Base-by-base conservation (phyloP, 1,140 invertebrate genomes). In the Hycleus cichorii region DNA sequence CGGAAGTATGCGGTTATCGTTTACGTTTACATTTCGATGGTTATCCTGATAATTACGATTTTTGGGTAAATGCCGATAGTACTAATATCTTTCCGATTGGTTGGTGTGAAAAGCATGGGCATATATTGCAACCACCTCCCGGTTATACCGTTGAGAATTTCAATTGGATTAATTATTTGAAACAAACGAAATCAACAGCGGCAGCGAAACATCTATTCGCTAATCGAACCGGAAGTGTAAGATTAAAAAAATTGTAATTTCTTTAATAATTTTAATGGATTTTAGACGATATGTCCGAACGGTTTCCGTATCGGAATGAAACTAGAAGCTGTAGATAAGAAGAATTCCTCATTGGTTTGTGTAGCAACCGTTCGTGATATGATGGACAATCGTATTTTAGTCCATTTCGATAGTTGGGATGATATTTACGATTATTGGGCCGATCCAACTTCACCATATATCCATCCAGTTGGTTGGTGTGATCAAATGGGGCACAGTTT, bases 321-420 rank as follows among this genome's bases (percentile, higher is more conserved):
- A 75, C 74, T 98, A 25, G 95, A 98, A 77, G 94, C 95, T 6
- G 91, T 96, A 44, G 94, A 98, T 75, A 83, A 88, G 39, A 93
- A 93, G 70, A 93, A 96, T 74, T 86, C 87, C 6, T 83, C 82
- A 0, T 72, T 89, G 39, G 84, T 94, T 24, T 93, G 93, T 70
- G 93, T 94, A n/a, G 92, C 93, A 2, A 90, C 88, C 25, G 83
- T 96, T 8, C 81, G 84, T 44, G 90, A 92, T 69, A 82, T 93
- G 52, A 81, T 95, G 75, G 88, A 91, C 63, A 85, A 87, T 63
- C 78, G 92, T 32, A 83, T 97, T 66, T 83, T 95, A 2, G 84
- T 98, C 47, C 93, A 95, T 74, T 97, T 97, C 77, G 94, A 97
- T 79, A 91, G 90, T 63, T 97, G 93, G 93, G 88, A 93, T 69